Conservation (phyloP, 2,888 invertebrate genomes). For the Sinhomidia bicolor region DNA sequence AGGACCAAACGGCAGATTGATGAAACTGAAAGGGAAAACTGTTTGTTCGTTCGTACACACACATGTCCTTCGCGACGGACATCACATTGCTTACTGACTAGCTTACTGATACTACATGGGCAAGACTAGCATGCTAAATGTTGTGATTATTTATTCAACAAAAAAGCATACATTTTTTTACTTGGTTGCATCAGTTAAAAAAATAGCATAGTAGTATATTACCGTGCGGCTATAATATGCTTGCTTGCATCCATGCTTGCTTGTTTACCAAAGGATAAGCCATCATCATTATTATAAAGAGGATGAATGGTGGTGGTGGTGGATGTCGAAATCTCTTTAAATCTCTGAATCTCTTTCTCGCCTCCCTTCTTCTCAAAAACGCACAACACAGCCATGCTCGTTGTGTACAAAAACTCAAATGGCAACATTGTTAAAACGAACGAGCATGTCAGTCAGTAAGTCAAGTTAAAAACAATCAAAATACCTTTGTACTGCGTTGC, state of each 20-base stretch:
- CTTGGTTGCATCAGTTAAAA: not conserved
- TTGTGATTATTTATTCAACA: too few relatives aligned
- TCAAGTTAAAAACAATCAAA: too few relatives aligned
- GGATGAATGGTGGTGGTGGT: not conserved
- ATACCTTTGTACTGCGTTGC: too few relatives aligned
- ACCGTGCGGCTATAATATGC: not conserved
- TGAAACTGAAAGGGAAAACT: too few relatives aligned
- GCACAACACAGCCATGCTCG: not conserved
- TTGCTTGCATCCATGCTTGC: too few relatives aligned
- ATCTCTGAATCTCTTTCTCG: conserved; percentile 6
- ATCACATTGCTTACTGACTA: conserved; percentile 66
- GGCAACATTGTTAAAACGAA: too few relatives aligned
- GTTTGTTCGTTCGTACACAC: too few relatives aligned
- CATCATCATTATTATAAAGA: not conserved
- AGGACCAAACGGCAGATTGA: too few relatives aligned
- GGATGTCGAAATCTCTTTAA: conserved; percentile 20
- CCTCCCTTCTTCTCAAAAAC: not conserved
- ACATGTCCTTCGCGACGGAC: conserved; percentile 65
- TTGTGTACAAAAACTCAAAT: not conserved
- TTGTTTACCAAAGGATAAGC: not conserved
- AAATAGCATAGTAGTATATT: not conserved
- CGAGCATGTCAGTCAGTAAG: too few relatives aligned
- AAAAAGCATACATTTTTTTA: not conserved
- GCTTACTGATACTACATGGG: not conserved
- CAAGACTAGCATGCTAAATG: too few relatives aligned